A percentile compares a stretch with the other conserved stretches of the same genome.
phyloP scores from a whole-genome alignment of 2,797 vertebrate genomes.

The Hozukius guyotensis region DNA sequence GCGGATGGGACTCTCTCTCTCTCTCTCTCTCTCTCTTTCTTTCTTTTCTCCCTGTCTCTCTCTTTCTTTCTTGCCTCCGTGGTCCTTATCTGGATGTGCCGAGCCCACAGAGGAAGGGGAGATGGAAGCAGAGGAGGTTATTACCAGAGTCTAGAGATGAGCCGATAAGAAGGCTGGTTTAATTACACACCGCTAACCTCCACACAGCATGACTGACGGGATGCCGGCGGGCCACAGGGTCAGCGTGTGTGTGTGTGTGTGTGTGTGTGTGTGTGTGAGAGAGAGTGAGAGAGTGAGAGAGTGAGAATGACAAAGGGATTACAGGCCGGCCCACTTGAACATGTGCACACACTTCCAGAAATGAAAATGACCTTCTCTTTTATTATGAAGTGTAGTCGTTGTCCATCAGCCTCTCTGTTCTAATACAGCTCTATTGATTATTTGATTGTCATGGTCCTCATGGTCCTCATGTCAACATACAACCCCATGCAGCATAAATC shows the following conservation, averaged over 20 bases:
- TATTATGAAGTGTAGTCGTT: conserved; percentile 56
- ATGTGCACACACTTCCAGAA: conserved; percentile 47
- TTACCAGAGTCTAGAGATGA: conserved; percentile 78
- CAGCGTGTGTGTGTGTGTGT: conserved; percentile 35
- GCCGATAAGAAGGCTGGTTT: conserved; percentile 76
- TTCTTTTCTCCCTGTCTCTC: neutral
- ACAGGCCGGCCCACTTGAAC: conserved; percentile 25
- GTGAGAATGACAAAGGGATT: conserved; percentile 33
- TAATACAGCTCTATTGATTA: conserved; percentile 63
- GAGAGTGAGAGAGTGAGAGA: neutral
- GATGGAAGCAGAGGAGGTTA: conserved; percentile 74
- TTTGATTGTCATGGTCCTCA: conserved; percentile 26
- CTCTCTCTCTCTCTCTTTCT: neutral
- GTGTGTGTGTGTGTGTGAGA: conserved; percentile 18
- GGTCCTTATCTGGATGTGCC: conserved; percentile 65
- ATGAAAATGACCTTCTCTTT: conserved; percentile 66
- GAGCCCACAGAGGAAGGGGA: conserved; percentile 65
- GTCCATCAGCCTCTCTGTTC: conserved; percentile 39
- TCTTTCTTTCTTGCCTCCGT: conserved; percentile 12
- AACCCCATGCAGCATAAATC: conserved; percentile 33
- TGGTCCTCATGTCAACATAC: conserved; percentile 16
- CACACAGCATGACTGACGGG: conserved; percentile 52
- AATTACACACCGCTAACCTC: conserved; percentile 75
- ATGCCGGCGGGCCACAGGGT: conserved; percentile 47
- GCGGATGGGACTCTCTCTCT: neutral